Base-by-base conservation (phyloP, 2,113 vertebrate species). In the Phalacrocorax brasilianus region DNA sequence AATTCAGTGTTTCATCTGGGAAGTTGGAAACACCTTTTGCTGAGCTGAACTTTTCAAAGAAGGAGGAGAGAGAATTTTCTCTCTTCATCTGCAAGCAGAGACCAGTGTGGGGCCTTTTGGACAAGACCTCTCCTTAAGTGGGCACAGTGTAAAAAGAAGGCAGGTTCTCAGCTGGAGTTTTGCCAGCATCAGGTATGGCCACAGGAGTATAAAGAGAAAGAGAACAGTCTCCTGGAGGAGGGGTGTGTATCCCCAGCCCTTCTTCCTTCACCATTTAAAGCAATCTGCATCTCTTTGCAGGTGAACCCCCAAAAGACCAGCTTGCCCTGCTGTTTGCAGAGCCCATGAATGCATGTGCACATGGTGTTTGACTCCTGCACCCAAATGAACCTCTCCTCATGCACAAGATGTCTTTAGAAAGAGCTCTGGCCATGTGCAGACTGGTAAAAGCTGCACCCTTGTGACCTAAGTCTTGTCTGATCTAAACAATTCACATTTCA, bases 401-500 rank as follows among this genome's bases (percentile, higher is more conserved):
- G 9, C 35, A 49, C 18, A 75, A 8, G 33, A 68, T 75, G 14
- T 30, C 81, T 91, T 87, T 49, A 53, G 66, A 81, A 93, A 45
- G 80, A 89, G 66, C 67, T 79, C 58, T 23, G 58, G 49, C 78
- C 82, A 27, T 62, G 38, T 91, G 85, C 32, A 50, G 75, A 9
- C 74, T 75, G 58, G 88, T 96, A 76, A 62, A 90, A 88, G 82
- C 90, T 82, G 87, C 68, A 75, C 81, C 52, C 80, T 66, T 55
- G 58, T 85, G 90, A 93, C 83, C 67, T 70, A 44, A 75, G 81
- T 40, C 89, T 92, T 88, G 42, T 78, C 76, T 93, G 86, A 74
- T 95, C 66, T 94, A 90, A 96, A 93, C 88, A 91, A 77, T 59
- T 95, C 93, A 76, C 50, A 83, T 96, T 94, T 92, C 93, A 93